Conservation (phyloP, 2,888 invertebrate genomes). For the Cheilosia pagana region DNA sequence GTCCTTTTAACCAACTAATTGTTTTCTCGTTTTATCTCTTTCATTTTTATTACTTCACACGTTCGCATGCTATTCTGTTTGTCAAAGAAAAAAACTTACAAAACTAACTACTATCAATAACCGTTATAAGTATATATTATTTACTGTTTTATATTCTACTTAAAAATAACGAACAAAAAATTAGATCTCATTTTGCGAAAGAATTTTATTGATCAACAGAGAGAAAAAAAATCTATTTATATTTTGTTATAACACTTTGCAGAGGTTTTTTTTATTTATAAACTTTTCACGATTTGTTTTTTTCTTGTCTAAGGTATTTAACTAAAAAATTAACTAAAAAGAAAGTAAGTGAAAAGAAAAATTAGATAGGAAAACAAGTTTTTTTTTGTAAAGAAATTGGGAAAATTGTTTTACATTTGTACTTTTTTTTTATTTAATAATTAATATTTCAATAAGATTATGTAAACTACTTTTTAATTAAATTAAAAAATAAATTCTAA, state of each 20-base stretch:
- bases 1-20: constrained; percentile 74
- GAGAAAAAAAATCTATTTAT: constrained; percentile 23
- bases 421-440: constrained; percentile 59
- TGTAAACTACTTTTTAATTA: constrained; percentile 60
- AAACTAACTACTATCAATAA: constrained; percentile 52
- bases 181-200: constrained; percentile 45
- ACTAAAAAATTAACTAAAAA: constrained; percentile 74
- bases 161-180: constrained; percentile 8
- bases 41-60: constrained; percentile 45
- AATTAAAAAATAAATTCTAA: constrained; percentile 71
- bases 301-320: constrained; percentile 66
- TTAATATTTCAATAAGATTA: constrained; percentile 66
- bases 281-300: constrained; percentile 23
- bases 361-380: constrained; percentile 7
- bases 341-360: constrained; percentile 44
- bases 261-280: constrained; percentile 18
- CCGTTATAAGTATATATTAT: constrained; percentile 24
- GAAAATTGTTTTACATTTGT: constrained; percentile 74
- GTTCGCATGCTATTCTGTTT: constrained; percentile 34
- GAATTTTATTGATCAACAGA: constrained; percentile 52
- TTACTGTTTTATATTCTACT: constrained; percentile 12
- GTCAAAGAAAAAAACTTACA: constrained; percentile 41
- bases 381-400: constrained; percentile 17
- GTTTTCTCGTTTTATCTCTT: constrained; percentile 16
- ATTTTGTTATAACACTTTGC: constrained; percentile 32